Evolutionary conservation across 1,140 invertebrate species (phyloP), one percentile per base, ranked within the genome.

Genomic region (Drosophila oshimai): DNA sequence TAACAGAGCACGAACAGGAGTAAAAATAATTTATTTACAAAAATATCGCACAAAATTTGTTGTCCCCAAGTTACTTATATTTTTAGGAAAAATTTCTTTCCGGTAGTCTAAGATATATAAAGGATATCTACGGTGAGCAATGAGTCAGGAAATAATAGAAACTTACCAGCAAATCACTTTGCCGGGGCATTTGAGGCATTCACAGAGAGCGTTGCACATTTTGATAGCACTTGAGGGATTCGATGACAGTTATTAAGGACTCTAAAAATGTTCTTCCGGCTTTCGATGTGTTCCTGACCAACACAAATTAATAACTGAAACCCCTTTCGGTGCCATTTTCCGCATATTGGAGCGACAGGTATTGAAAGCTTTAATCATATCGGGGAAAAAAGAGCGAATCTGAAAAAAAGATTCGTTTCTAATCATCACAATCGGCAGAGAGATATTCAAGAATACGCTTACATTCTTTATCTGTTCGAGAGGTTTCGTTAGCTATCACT

Each of bases 131-230:
- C 10, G 7, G 10, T 44, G 13, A 31, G 29, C 13, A 47, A 62
- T 78, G 69, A 62, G 68, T 78, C 55, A 62, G 20, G 46, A 15
- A 7, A 3, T 9, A 15, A 26, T 31, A n/a, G 18, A 49, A 45
- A 72, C 88, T 88, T 86, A 89, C 88, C 88, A 90, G 49, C 88
- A 90, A 17, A 90, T 44, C 6, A 90, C 76, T 57, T 88, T 90
- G 67, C 75, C 88, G 1, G 88, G 88, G 53, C 88, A 90, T 58
- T 90, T 90, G 0, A 90, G 46, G 61, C 83, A 80, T 69, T 89
- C 88, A 54, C 79, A 89, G 0, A 80, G 70, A 50, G 64, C 74
- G 46, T 88, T 78, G 49, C 88, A 90, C 88, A 90, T 90, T 39
- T 68, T 80, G 31, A 54, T 17, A 17, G 33, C 29, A 54, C 49